These are phyloP conservation scores for Corythaeola cristata DNA, from an alignment of 2,113 vertebrate species.

Conservation along the genomic window DNA sequence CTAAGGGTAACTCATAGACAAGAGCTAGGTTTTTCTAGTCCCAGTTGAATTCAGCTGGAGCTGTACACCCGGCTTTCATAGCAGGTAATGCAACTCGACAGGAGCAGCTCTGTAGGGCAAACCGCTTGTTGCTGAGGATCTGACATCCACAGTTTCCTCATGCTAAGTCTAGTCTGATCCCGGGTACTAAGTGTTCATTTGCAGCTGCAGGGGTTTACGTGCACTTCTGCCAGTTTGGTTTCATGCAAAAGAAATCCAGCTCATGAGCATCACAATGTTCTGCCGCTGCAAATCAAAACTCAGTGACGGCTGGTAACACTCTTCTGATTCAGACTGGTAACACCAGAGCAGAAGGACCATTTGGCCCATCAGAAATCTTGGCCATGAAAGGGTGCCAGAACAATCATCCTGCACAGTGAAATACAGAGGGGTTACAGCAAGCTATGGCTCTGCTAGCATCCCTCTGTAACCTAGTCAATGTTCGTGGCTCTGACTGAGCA, in stretches of 20 bases:
- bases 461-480: neutral
- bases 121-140: neutral
- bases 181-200: neutral
- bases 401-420: neutral
- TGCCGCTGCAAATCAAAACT: neutral
- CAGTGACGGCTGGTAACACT: neutral
- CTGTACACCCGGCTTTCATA: neutral
- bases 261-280: neutral
- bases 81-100: neutral
- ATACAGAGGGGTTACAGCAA: neutral
- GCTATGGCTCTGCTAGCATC: neutral
- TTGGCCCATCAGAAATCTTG: neutral
- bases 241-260: neutral
- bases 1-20: neutral
- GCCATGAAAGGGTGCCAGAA: neutral
- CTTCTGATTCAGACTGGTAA: neutral
- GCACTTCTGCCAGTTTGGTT: neutral
- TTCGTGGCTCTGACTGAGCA: neutral
- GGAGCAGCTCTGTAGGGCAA: neutral
- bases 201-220: neutral
- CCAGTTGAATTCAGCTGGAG: neutral
- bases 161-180: neutral
- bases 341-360: neutral
- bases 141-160: neutral
- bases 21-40: neutral